Percentiles rank a stretch among this genome's conserved stretches.
Evolutionary conservation across 2,113 vertebrate genomes (phyloP).

Genomic region (Columba janthina): DNA sequence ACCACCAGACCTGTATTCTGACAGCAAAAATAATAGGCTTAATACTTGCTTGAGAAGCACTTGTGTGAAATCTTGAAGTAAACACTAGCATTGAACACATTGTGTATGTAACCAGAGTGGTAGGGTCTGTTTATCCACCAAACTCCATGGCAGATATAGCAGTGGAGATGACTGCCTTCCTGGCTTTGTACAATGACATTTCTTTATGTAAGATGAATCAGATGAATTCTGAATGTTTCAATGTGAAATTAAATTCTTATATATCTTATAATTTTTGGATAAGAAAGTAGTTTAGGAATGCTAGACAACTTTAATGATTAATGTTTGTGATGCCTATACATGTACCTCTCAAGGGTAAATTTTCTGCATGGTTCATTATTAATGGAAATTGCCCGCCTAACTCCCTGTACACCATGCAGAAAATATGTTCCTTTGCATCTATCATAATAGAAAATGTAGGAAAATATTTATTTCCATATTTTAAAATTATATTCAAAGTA

Average conservation of each 20-base stretch:
- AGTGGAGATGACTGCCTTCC: neutral
- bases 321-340: neutral
- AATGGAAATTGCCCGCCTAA: conserved; percentile 11
- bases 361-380: conserved; percentile 19
- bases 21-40: neutral
- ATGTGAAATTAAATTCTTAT: neutral
- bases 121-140: neutral
- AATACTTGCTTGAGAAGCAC: neutral
- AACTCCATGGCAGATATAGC: neutral
- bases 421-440: conserved; percentile 14
- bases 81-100: neutral
- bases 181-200: neutral
- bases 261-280: neutral
- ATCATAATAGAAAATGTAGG: neutral
- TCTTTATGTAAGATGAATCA: neutral
- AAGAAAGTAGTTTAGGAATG: neutral
- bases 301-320: conserved; percentile 14
- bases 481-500: conserved; percentile 34
- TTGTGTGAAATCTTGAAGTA: neutral
- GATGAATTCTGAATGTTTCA: neutral
- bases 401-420: conserved; percentile 2
- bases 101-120: neutral
- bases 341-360: conserved; percentile 12
- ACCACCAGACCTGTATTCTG: neutral
- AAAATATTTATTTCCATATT: conserved; percentile 42